A percentile compares a stretch with the other conserved stretches of the same genome.
Evolutionary conservation across 1,140 invertebrate genomes (phyloP).

Genomic region (Pogonognathellus flavescens): DNA sequence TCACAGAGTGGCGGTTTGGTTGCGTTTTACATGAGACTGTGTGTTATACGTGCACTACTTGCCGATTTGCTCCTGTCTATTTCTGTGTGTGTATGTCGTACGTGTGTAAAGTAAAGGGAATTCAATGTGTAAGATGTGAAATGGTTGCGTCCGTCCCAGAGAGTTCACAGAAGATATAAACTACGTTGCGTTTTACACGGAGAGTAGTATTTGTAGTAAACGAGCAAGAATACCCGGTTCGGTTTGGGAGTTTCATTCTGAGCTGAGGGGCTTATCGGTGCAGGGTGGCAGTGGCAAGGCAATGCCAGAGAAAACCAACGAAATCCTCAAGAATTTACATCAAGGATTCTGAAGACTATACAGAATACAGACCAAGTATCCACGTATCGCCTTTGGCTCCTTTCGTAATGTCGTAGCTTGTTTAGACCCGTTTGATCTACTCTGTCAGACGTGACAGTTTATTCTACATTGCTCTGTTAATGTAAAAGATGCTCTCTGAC

Average conservation of each 20-base stretch:
- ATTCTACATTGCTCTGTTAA: too few relatives aligned
- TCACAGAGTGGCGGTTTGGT: not conserved
- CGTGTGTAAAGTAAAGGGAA: not conserved
- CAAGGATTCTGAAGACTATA: too few relatives aligned
- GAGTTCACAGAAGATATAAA: too few relatives aligned
- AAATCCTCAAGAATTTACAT: constrained; percentile 16
- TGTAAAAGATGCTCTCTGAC: too few relatives aligned
- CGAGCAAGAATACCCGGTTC: not conserved
- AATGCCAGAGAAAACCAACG: not conserved
- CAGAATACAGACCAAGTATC: not conserved
- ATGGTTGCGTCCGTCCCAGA: not conserved
- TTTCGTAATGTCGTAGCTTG: too few relatives aligned
- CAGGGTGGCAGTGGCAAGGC: not conserved
- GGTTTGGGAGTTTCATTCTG: constrained; percentile 7
- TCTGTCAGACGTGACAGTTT: too few relatives aligned
- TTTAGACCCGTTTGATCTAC: too few relatives aligned
- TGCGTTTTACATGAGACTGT: not conserved
- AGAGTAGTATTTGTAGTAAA: not conserved
- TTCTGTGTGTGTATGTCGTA: not conserved
- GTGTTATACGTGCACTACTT: not conserved
- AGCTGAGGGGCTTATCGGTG: constrained; percentile 28
- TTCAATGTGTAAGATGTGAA: not conserved
- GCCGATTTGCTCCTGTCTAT: not conserved
- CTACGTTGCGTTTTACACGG: too few relatives aligned
- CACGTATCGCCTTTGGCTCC: not conserved